Percentiles rank a stretch among this genome's conserved stretches.
Conservation (phyloP, 2,113 vertebrate species). For the Petromus typicus region DNA sequence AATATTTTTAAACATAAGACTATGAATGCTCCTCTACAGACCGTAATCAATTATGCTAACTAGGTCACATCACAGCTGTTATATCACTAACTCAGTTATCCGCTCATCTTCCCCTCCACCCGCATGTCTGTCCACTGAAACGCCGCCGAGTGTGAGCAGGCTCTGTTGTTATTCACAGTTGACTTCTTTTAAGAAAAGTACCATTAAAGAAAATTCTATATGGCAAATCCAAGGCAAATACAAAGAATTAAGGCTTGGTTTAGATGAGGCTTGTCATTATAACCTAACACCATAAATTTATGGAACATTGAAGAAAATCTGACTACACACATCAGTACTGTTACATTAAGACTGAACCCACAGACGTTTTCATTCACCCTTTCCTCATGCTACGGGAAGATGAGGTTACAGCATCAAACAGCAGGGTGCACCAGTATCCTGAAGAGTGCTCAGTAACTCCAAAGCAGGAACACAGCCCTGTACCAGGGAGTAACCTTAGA, state of each 20-base stretch:
- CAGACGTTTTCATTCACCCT: constrained; percentile 34
- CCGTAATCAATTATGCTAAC: background rate
- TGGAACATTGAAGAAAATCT: constrained; percentile 5
- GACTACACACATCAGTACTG: constrained; percentile 21
- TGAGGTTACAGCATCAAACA: background rate
- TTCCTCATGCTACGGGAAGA: constrained; percentile 14
- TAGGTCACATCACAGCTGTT: background rate
- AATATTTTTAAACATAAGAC: background rate
- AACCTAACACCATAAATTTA: constrained; percentile 39
- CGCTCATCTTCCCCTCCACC: too few relatives aligned
- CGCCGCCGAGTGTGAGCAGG: too few relatives aligned
- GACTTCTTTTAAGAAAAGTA: background rate
- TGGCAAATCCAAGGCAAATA: constrained; percentile 27
- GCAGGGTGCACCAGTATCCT: background rate
- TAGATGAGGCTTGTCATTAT: constrained; percentile 12
- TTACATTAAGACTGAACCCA: background rate
- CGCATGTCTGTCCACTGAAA: too few relatives aligned
- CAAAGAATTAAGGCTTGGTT: background rate
- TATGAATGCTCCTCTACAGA: background rate
- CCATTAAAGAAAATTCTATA: too few relatives aligned
- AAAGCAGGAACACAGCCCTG: constrained; percentile 19
- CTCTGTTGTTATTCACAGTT: constrained; percentile 35
- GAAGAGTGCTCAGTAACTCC: background rate
- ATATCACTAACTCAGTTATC: background rate
- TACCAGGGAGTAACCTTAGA: constrained; percentile 7